A percentile compares a stretch with the other conserved stretches of the same genome.
Conservation (phyloP, 2,797 vertebrate species). For the Sebastes baramenuke region DNA sequence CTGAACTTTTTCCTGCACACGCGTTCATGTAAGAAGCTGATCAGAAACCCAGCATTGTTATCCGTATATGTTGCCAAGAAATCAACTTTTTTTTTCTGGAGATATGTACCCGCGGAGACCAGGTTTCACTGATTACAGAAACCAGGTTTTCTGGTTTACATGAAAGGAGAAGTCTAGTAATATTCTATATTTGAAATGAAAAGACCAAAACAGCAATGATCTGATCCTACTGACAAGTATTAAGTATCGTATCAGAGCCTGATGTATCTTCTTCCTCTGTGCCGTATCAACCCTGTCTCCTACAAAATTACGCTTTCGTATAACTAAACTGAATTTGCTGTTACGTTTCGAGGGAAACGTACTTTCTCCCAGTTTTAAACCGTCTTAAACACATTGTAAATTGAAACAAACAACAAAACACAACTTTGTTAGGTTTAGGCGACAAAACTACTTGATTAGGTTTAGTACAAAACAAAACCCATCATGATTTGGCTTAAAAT, state of each 20-base stretch:
- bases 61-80: neutral
- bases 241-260: neutral
- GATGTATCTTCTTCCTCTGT: neutral
- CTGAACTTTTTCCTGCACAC: neutral
- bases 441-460: neutral
- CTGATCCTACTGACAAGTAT: neutral
- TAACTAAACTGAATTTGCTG: neutral
- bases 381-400: neutral
- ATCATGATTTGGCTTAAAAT: neutral
- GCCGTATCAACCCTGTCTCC: neutral
- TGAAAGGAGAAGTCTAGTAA: neutral
- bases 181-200: neutral
- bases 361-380: neutral
- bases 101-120: neutral
- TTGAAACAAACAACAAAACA: neutral
- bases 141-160: neutral
- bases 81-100: neutral
- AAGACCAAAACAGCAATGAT: neutral
- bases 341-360: neutral
- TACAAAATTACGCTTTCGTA: neutral
- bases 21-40: too few relatives aligned
- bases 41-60: neutral
- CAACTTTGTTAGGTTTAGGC: neutral
- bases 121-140: neutral
- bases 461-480: neutral